These are phyloP conservation scores for Erebia aethiops DNA, from an alignment of 2,888 invertebrate genomes.

Conservation along the genomic window DNA sequence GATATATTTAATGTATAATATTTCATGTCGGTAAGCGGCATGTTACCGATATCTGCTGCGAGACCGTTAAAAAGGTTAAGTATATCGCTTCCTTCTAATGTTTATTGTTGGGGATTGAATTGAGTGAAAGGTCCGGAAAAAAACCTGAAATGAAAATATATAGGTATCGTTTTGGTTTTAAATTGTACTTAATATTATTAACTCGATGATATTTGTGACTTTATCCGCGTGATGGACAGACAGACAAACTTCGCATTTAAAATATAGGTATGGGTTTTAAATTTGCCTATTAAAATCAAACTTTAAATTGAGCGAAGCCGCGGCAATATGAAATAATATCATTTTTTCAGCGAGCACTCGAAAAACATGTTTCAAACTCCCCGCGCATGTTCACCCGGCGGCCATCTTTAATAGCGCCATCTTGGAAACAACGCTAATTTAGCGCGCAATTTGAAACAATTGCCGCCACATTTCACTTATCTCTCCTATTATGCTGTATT, in stretches of 20 bases:
- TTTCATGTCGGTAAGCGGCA: constrained; percentile 10
- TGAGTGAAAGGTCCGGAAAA: too few species aligned
- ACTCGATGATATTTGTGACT: too few species aligned
- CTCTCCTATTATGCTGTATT: constrained; percentile 18
- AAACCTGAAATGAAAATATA: too few species aligned
- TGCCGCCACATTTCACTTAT: constrained; percentile 24
- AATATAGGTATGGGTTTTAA: too few species aligned
- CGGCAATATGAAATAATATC: too few species aligned
- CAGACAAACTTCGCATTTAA: too few species aligned
- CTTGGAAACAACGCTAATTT: constrained; percentile 24
- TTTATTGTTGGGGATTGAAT: too few species aligned
- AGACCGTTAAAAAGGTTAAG: constrained; percentile 15
- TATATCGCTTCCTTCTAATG: constrained; percentile 2
- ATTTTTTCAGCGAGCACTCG: neutral
- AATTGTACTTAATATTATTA: too few species aligned
- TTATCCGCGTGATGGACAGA: too few species aligned
- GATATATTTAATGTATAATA: constrained; percentile 23
- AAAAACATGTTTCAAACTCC: neutral
- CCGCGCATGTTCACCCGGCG: constrained; percentile 10
- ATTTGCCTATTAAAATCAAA: too few species aligned
- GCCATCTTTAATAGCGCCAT: constrained; percentile 24
- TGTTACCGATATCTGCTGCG: constrained; percentile 10
- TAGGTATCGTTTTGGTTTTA: too few species aligned
- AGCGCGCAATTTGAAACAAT: constrained; percentile 23
- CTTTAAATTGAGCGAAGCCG: too few species aligned